These are phyloP conservation scores for Sisor rabdophorus DNA, from an alignment of 2,113 vertebrate genomes.

Conservation along the genomic window DNA sequence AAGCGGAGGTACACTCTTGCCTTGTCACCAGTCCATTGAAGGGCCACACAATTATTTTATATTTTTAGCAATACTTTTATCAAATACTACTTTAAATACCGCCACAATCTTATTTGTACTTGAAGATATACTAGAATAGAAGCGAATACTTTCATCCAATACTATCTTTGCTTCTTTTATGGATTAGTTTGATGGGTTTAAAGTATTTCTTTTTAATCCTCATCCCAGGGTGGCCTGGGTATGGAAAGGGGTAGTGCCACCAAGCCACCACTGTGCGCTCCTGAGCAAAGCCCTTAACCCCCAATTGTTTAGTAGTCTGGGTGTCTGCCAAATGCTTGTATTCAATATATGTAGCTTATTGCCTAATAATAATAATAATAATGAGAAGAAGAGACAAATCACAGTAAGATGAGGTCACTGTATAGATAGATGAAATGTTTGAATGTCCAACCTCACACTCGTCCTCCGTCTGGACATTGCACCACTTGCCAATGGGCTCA, in stretches of 20 bases:
- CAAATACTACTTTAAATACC: neutral
- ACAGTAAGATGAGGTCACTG: neutral
- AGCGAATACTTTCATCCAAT: neutral
- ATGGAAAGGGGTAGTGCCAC: too few relatives aligned
- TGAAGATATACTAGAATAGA: neutral
- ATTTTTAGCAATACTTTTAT: neutral
- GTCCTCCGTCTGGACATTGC: constrained; percentile 67
- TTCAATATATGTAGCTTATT: neutral
- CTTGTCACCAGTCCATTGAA: too few relatives aligned
- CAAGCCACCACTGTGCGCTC: too few relatives aligned
- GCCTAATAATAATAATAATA: too few relatives aligned
- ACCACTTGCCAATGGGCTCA: constrained; percentile 77
- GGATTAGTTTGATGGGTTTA: too few relatives aligned
- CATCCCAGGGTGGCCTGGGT: too few relatives aligned
- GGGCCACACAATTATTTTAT: too few relatives aligned
- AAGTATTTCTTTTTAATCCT: too few relatives aligned
- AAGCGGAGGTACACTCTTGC: too few relatives aligned
- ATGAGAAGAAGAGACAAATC: neutral
- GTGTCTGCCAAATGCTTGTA: neutral
- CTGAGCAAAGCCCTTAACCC: too few relatives aligned
- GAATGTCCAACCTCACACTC: constrained; percentile 57
- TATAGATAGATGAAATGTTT: neutral
- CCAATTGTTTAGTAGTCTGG: too few relatives aligned
- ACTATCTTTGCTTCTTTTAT: too few relatives aligned
- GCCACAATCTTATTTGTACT: neutral